Conservation (phyloP, 2,888 invertebrate genomes). For the Eucera pruinosa region DNA sequence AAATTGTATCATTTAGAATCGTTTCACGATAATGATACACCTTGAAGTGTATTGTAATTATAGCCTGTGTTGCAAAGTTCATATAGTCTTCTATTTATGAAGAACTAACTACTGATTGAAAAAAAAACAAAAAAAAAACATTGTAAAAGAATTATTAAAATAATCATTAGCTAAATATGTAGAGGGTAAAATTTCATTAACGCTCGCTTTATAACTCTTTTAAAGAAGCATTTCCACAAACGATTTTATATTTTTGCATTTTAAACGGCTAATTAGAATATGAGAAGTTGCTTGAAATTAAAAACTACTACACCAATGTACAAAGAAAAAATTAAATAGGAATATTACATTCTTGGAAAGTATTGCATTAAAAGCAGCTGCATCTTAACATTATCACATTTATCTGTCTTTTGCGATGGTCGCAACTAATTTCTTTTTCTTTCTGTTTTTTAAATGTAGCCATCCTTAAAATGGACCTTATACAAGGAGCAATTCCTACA, state of each 20-base stretch:
- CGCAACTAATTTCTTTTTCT: conserved; percentile 16
- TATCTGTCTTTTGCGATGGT: conserved; percentile 7
- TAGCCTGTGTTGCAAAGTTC: conserved; percentile 37
- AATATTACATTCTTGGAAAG: conserved; percentile 48
- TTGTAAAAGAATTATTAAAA: conserved; percentile 22
- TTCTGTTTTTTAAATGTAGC: conserved; percentile 29
- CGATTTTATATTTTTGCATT: conserved; percentile 17
- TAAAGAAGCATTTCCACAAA: conserved; percentile 33
- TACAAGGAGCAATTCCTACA: conserved; percentile 5
- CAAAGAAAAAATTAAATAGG: conserved; percentile 26
- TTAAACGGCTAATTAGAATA: conserved; percentile 15
- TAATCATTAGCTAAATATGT: conserved; percentile 33
- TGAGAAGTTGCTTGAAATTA: conserved; percentile 23
- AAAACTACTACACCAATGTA: conserved; percentile 30
- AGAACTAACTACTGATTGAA: conserved; percentile 22
- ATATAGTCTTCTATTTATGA: conserved; percentile 30
- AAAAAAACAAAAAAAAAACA: conserved; percentile 14
- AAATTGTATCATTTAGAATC: conserved; percentile 27
- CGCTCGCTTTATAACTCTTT: conserved; percentile 7
- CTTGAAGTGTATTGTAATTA: conserved; percentile 18
- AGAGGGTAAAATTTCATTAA: conserved; percentile 12
- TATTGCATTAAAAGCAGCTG: conserved; percentile 67
- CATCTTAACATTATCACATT: conserved; percentile 35
- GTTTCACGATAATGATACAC: conserved; percentile 20
- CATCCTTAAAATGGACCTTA: conserved; percentile 11